Percentiles rank a stretch among this genome's conserved stretches.
These are phyloP conservation scores for Mionectes olivaceus DNA, from an alignment of 2,797 vertebrate species.

Conservation along the genomic window DNA sequence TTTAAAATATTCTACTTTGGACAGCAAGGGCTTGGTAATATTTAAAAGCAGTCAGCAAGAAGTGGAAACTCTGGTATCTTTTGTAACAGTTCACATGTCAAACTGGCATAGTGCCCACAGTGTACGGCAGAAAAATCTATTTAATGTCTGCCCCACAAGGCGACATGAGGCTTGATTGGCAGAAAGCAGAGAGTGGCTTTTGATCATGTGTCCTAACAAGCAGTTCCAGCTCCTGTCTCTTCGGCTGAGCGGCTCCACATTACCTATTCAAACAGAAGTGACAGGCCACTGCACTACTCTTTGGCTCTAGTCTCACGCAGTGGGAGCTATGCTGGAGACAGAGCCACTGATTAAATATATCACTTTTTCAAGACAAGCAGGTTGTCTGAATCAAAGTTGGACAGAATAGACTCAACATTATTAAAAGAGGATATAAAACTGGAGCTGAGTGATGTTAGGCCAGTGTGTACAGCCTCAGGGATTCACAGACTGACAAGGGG, in stretches of 20 bases:
- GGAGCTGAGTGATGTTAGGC: conserved; percentile 86
- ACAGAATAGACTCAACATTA: conserved; percentile 86
- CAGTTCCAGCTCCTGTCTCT: conserved; percentile 95
- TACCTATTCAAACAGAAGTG: conserved; percentile 98
- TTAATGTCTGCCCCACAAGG: conserved; percentile 94
- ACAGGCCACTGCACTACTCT: conserved; percentile 88
- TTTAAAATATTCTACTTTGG: conserved; percentile 77
- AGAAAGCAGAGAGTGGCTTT: conserved; percentile 94
- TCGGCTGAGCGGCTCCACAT: conserved; percentile 92
- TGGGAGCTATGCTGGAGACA: conserved; percentile 84
- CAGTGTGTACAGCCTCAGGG: conserved; percentile 84
- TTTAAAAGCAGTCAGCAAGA: conserved; percentile 83
- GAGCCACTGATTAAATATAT: conserved; percentile 88
- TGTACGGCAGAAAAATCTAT: conserved; percentile 89
- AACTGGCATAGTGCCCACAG: conserved; percentile 88
- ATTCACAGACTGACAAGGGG: conserved; percentile 81
- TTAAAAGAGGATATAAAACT: conserved; percentile 85
- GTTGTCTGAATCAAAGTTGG: conserved; percentile 87
- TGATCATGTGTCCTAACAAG: conserved; percentile 99
- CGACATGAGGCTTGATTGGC: conserved; percentile 96
- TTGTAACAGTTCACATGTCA: conserved; percentile 92
- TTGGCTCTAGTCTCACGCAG: conserved; percentile 88
- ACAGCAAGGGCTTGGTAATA: conserved; percentile 80
- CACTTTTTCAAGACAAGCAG: conserved; percentile 88
- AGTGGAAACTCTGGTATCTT: conserved; percentile 82